Conservation (phyloP, 2,113 vertebrate genomes). For the Xenopus tropicalis region UCB_Xtro_10.0 CM004448.2:100981001-100981500, state of each 20-base stretch:
- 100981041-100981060: not conserved
- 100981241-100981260: not conserved
- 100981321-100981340: too few species aligned
- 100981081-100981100: not conserved
- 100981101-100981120: not conserved
- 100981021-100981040: not conserved
- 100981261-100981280: not conserved
- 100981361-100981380: too few species aligned
- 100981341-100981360: too few species aligned
- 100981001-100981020: not conserved
- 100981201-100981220: not conserved
- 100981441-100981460: too few species aligned
- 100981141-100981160: not conserved
- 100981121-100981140: not conserved
- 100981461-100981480: too few species aligned
- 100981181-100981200: not conserved
- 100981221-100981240: not conserved
- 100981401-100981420: too few species aligned
- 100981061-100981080: not conserved
- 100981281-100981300: not conserved
- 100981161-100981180: not conserved
- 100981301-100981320: not conserved
- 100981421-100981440: too few species aligned
- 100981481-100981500: too few species aligned
- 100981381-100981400: too few species aligned